Base-by-base conservation (phyloP, 2,797 vertebrate species). In the Gallinago nigripennis region DNA sequence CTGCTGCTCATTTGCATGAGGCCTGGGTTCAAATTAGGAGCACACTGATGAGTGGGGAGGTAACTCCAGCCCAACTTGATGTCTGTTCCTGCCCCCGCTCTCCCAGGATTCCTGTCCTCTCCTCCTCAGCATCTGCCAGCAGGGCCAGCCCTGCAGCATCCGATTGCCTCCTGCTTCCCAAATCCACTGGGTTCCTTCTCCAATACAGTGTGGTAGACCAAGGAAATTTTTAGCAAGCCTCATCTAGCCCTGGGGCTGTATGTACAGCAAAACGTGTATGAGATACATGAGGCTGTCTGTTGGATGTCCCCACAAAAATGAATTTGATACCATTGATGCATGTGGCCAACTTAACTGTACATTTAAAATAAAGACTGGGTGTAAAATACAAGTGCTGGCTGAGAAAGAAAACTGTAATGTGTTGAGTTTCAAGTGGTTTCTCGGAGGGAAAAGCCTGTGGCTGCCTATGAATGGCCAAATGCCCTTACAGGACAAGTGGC, bases 351-450 rank as follows among this genome's bases (percentile, higher is more conserved):
- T 43, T 75, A 57, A 61, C 5, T 11, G 10, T 10, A 28, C 1
- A 8, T n/a, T 54, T 68, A 33, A 84, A 95, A 86, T 33, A 66
- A 56, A 70, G 8, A 85, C 27, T 0, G 0, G 19, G 45, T 54
- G 21, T 73, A 50, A 68, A 86, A 80, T 28, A 8, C 13, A 61
- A 92, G 61, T 63, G 46, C 21, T 76, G 54, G 28, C 46, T 69
- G 30, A 81, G 69, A 66, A 92, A 68, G 48, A 86, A 82, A 88
- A 78, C 11, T 69, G 85, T 48, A 70, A 43, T 13, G 13, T 8
- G 12, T 50, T 33, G 50, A 61, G 12, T 85, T 94, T 93, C 86
- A 73, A 85, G 84, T 24, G 41, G 24, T 60, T 91, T 78, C 43
- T 51, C 2, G 1, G 43, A 78, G 21, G 33, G 46, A 96, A 91